Evolutionary conservation across 2,113 vertebrate species (phyloP).

Genomic region (Uropsilus gracilis): DNA sequence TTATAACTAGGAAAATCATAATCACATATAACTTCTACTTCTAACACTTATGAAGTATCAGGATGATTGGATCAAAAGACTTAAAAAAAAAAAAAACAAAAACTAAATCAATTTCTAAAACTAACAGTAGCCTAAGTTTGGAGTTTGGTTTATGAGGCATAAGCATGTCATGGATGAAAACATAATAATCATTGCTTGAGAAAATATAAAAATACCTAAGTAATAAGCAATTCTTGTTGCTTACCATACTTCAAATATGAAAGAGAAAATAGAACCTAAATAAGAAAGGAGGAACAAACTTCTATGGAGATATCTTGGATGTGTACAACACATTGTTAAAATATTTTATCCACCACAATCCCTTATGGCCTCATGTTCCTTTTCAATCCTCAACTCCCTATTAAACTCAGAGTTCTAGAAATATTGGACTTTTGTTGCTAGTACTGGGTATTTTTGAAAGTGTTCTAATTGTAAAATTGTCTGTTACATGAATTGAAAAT

Average conservation of each 20-base stretch:
- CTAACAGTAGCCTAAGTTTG: neutral
- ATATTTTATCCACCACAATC: neutral
- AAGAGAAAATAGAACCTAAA: neutral
- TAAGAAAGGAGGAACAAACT: neutral
- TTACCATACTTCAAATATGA: neutral
- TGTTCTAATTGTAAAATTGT: too few species aligned
- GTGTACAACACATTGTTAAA: neutral
- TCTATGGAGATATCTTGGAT: neutral
- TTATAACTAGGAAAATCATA: slow-evolving; percentile 29
- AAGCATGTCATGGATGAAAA: neutral
- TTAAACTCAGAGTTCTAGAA: too few species aligned
- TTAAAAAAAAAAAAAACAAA: neutral
- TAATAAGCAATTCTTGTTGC: neutral
- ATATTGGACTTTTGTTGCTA: too few species aligned
- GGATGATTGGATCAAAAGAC: neutral
- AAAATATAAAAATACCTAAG: neutral
- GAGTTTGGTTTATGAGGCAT: neutral
- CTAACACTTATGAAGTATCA: neutral
- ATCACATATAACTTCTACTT: neutral
- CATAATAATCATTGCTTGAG: neutral
- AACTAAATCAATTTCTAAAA: neutral
- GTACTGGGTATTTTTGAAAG: too few species aligned
- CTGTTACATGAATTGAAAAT: too few species aligned
- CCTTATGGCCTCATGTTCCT: too few species aligned
- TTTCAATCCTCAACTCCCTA: too few species aligned